phyloP scores from a whole-genome alignment of 2,113 vertebrate genomes.

The Campylomormyrus numenius region DNA sequence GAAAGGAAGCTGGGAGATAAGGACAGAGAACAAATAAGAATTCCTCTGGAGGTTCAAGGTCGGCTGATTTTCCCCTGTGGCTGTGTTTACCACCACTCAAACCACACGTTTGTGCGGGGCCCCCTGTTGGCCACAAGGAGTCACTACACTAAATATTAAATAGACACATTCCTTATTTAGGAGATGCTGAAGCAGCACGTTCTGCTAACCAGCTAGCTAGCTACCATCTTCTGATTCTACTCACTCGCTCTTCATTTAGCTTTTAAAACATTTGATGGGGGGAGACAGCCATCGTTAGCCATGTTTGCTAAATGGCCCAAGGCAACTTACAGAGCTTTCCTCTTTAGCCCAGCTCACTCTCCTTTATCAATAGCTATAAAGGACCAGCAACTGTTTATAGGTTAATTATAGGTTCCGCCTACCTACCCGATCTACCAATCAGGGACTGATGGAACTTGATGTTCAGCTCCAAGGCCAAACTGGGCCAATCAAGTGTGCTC shows the following conservation, averaged over 20 bases:
- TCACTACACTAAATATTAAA: neutral
- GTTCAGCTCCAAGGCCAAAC: neutral
- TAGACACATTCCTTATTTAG: neutral
- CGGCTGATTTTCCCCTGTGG: neutral
- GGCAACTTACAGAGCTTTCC: neutral
- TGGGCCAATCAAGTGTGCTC: neutral
- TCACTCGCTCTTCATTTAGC: neutral
- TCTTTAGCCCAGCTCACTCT: neutral
- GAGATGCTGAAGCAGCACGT: neutral
- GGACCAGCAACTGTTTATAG: neutral
- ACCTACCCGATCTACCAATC: neutral
- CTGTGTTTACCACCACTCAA: neutral
- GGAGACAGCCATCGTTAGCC: neutral
- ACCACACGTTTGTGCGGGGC: neutral
- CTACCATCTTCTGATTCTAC: neutral
- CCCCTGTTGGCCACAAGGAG: neutral
- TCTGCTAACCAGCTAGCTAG: neutral
- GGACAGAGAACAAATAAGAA: neutral
- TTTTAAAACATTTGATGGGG: neutral
- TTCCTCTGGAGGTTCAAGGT: neutral
- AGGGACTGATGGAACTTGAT: neutral
- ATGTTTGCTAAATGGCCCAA: neutral
- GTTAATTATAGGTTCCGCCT: neutral
- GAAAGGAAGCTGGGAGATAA: neutral
- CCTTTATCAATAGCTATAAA: neutral